A percentile compares a stretch with the other conserved stretches of the same genome.
These are phyloP conservation scores for Eolophus roseicapilla DNA, from an alignment of 2,113 vertebrate genomes.

Conservation along the genomic window DNA sequence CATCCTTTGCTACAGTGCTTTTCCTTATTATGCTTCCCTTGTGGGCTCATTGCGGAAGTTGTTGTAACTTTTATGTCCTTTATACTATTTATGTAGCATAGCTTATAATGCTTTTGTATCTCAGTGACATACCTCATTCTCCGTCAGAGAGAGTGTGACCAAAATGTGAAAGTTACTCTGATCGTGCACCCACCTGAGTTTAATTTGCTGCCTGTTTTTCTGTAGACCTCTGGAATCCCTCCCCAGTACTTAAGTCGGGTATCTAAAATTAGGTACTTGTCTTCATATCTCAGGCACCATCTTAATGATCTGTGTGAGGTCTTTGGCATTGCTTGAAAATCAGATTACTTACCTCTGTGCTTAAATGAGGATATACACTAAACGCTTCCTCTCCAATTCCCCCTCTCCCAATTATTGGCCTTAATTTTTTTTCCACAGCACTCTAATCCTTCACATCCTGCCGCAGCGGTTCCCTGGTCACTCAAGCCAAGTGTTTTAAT, in stretches of 20 bases:
- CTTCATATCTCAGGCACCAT: constrained; percentile 58
- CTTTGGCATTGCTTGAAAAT: constrained; percentile 50
- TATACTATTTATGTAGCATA: background rate
- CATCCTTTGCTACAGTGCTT: background rate
- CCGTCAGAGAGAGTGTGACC: background rate
- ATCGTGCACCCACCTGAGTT: fast-evolving
- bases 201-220: background rate
- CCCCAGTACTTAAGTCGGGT: background rate
- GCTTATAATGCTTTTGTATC: background rate
- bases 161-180: background rate
- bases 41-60: background rate
- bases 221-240: background rate
- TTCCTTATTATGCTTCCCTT: background rate
- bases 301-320: constrained; percentile 66
- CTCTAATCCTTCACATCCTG: constrained; percentile 8
- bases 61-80: background rate
- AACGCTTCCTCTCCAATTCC: constrained; percentile 14
- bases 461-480: background rate
- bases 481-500: background rate
- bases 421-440: background rate
- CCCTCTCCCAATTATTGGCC: background rate
- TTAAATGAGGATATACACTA: background rate
- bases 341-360: constrained; percentile 35
- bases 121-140: background rate
- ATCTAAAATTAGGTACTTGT: constrained; percentile 54